Base-by-base conservation (phyloP, 1,140 invertebrate genomes). In the Berghia stephanieae region DNA sequence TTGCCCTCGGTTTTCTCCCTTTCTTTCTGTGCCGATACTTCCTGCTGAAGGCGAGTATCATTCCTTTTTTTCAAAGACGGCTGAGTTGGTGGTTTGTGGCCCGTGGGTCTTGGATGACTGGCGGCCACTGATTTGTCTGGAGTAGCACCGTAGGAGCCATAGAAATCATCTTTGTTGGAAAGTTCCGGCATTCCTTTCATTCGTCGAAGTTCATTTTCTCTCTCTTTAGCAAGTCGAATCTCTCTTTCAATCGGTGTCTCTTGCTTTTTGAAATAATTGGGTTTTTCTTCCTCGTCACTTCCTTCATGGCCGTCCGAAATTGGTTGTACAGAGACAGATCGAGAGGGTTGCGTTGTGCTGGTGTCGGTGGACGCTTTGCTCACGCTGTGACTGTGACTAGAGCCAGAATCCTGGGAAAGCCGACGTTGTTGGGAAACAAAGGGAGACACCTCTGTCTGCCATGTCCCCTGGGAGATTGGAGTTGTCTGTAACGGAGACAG, bases 181-280 rank as follows among this genome's bases (percentile, higher is more conserved):
- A 85, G 72, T 60, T 83, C 81, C 18, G 86, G 83, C 67, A 86
- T 79, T 44, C 86, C 86, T 83, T 87, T 87, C 31, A 75, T 55
- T 63, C 79, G 34, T 46, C 90, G 83, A 40, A 91, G 84, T 79
- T 91, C 91, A 77, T 91, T 91, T 83, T 92, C 92, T 44, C 92
- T 81, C 74, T 92, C 91, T 68, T 87, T 83, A 3, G 90, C 87
- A 34, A 92, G 77, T 66, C 92, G 86, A 46, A 92, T 92, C 82
- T 92, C 92, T 40, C 91, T 83, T 81, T 92, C 91, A 77, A 92
- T 92, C 10, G 91, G 91, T 27, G 92, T 91, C 84, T 92, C 92
- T 80, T 74, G 81, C 46, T 78, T 76, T 24, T 66, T 31, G 36
- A 76, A 76, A 44, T 76, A 76, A 34, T 76, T 38, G 34, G 40